A percentile compares a stretch with the other conserved stretches of the same genome.
Conservation (phyloP, 2,797 vertebrate genomes). For the Cetoscarus ocellatus region DNA sequence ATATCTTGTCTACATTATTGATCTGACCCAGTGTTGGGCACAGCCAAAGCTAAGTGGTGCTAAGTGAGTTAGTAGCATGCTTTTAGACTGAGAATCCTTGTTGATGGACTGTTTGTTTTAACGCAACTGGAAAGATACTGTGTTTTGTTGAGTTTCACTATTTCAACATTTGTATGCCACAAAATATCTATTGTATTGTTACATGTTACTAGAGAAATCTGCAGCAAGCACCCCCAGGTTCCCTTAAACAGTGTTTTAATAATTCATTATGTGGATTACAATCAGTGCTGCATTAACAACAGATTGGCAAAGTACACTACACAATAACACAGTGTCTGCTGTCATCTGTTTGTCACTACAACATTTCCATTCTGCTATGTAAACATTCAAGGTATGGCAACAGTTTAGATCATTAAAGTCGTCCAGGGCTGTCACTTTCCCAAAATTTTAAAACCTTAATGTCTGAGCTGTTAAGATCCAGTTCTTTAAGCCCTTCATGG, state of each 20-base stretch:
- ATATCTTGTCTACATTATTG: not conserved
- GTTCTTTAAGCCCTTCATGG: constrained; percentile 41
- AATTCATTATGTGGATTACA: not conserved
- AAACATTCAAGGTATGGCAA: no score
- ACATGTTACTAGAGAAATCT: not conserved
- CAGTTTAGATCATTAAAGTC: no score
- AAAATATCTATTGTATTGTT: not conserved
- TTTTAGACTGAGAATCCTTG: not conserved
- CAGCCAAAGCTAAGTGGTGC: not conserved
- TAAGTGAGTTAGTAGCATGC: not conserved
- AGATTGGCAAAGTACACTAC: not conserved
- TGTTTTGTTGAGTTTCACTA: not conserved
- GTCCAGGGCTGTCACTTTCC: not conserved
- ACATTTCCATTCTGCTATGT: no score
- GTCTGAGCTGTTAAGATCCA: constrained; percentile 18
- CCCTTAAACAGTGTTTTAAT: no score
- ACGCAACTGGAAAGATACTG: not conserved
- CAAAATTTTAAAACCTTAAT: not conserved
- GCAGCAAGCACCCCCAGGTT: not conserved
- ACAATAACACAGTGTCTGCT: no score
- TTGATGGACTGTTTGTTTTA: not conserved
- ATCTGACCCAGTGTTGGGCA: not conserved
- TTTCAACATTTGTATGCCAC: not conserved
- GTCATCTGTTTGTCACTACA: no score
- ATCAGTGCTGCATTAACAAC: not conserved